A percentile compares a stretch with the other conserved stretches of the same genome.
Conservation (phyloP, 2,888 invertebrate species). For the Euplexia lucipara region DNA sequence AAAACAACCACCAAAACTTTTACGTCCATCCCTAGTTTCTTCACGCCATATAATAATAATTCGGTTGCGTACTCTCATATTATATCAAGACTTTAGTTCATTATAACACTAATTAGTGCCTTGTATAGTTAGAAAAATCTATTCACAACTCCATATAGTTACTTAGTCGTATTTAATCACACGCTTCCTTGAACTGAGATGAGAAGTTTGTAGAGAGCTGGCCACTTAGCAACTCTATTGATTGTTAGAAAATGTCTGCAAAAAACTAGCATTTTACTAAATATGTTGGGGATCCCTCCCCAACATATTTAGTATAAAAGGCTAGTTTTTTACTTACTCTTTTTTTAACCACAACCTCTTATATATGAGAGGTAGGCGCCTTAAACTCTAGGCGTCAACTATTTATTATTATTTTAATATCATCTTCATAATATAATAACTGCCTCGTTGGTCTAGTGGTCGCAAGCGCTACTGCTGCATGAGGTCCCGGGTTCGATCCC, state of each 20-base stretch:
- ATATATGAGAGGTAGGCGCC: no score
- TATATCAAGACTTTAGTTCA: conserved; percentile 19
- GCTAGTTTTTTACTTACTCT: no score
- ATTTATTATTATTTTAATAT: no score
- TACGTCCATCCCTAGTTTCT: conserved; percentile 9
- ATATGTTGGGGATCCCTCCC: no score
- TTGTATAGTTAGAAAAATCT: not conserved
- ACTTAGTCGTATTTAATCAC: conserved; percentile 1
- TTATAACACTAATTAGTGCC: conserved; percentile 10
- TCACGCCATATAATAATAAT: conserved; percentile 28
- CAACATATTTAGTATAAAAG: no score
- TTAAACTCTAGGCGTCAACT: no score
- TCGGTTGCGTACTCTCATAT: conserved; percentile 9
- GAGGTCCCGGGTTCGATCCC: no score
- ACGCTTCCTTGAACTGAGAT: not conserved
- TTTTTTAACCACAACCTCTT: no score
- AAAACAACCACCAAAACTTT: not conserved
- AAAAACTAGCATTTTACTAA: no score
- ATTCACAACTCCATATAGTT: conserved; percentile 5
- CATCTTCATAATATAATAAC: no score
- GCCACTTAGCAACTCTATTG: not conserved
- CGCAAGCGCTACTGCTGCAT: no score
- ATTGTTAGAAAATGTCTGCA: not conserved
- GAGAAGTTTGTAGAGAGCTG: not conserved
- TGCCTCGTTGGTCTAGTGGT: no score